Evolutionary conservation across 92 coral and sea anemone genomes (phyloP).

Genomic region (Plumapathes pennacea): DNA sequence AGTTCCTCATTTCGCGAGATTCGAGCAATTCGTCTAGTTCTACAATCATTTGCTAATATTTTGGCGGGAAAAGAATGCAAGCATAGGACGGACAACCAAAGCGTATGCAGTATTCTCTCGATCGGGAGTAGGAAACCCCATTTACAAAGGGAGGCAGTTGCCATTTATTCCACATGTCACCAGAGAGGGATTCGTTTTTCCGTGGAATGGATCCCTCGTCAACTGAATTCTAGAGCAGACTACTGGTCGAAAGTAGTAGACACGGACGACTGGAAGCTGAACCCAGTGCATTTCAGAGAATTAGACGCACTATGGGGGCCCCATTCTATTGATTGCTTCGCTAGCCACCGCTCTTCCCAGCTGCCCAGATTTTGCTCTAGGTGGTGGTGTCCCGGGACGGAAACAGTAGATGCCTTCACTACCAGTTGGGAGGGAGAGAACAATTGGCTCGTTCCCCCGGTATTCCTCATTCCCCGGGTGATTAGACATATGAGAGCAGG

Average conservation of each 20-base stretch:
- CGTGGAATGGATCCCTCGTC: constrained; percentile 50
- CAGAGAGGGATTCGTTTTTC: constrained; percentile 24
- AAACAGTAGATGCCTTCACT: constrained; percentile 61
- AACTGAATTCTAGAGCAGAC: constrained; percentile 49
- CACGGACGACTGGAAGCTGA: constrained; percentile 46
- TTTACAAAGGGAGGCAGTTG: constrained; percentile 36
- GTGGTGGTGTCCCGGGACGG: constrained; percentile 52
- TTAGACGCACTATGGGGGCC: constrained; percentile 38
- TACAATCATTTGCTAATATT: constrained; percentile 38
- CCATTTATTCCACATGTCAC: constrained; percentile 34
- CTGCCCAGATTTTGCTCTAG: constrained; percentile 42
- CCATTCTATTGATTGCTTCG: constrained; percentile 37
- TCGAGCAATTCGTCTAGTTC: constrained; percentile 30
- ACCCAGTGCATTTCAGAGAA: constrained; percentile 29
- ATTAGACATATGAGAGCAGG: constrained; percentile 19
- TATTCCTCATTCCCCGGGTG: constrained; percentile 33
- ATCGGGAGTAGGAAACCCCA: constrained; percentile 35
- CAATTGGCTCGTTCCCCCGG: constrained; percentile 64
- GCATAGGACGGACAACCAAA: constrained; percentile 52
- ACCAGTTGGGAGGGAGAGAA: constrained; percentile 48
- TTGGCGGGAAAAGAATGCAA: constrained; percentile 54
- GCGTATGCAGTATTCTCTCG: constrained; percentile 22
- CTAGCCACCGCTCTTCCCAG: constrained; percentile 29
- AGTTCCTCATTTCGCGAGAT: constrained; percentile 38
- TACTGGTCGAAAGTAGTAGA: constrained; percentile 63